phyloP scores from a whole-genome alignment of 2,797 vertebrate genomes.

The Poecilia velifera region DNA sequence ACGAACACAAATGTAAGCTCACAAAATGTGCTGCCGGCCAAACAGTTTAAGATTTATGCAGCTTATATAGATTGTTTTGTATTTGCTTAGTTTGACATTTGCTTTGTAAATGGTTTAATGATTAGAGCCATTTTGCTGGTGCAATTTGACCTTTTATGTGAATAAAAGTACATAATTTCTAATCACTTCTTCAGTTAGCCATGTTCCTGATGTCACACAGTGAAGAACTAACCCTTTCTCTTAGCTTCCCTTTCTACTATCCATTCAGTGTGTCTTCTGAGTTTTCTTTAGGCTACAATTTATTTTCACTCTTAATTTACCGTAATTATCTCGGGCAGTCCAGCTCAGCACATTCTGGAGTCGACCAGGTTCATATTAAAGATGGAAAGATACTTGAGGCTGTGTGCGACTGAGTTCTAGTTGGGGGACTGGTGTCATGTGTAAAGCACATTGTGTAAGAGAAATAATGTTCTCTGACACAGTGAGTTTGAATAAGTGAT shows the following conservation, averaged over 20 bases:
- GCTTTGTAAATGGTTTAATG: not conserved
- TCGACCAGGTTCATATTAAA: conserved; percentile 45
- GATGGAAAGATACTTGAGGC: conserved; percentile 46
- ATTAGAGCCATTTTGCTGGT: not conserved
- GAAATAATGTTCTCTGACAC: conserved; percentile 52
- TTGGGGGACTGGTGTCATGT: conserved; percentile 28
- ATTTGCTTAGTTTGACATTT: not conserved
- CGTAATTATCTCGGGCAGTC: conserved; percentile 54
- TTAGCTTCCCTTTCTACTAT: conserved; percentile 16
- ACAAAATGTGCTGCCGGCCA: not conserved
- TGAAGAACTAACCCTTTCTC: not conserved
- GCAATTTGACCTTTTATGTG: not conserved
- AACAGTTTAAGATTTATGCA: not conserved
- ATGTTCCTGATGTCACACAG: conserved; percentile 26
- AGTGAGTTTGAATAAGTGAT: conserved; percentile 39
- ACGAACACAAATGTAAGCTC: not conserved
- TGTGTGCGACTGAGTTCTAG: conserved; percentile 42
- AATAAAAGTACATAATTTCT: conserved; percentile 10
- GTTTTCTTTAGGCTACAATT: conserved; percentile 50
- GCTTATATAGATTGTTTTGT: not conserved
- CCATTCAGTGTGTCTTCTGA: conserved; percentile 26
- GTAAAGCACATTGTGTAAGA: conserved; percentile 40
- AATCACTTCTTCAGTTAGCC: conserved; percentile 26
- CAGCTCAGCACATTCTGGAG: conserved; percentile 63
- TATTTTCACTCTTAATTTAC: conserved; percentile 50